Conservation (phyloP, 2,888 invertebrate species). For the Coenonympha glycerion region DNA sequence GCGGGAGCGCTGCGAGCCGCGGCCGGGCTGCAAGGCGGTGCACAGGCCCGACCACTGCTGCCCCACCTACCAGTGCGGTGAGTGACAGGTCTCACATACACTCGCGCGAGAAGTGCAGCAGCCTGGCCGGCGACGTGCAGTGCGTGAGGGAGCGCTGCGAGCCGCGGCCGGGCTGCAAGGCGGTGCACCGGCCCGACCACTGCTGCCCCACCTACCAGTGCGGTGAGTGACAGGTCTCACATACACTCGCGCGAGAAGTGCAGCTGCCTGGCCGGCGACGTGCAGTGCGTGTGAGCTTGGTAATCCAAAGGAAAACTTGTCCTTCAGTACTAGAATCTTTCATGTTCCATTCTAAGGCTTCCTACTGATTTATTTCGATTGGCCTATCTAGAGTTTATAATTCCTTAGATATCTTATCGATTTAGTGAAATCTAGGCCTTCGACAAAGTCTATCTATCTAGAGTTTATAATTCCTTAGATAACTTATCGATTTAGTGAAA, state of each 20-base stretch:
- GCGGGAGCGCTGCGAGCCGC: slow-evolving; percentile 79
- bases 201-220: slow-evolving; percentile 89
- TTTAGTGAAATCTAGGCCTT: no score
- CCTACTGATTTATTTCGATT: no score
- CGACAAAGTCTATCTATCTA: no score
- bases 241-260: slow-evolving; percentile 83
- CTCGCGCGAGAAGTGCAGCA: slow-evolving; percentile 81
- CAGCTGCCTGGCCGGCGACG: slow-evolving; percentile 75
- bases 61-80: slow-evolving; percentile 87
- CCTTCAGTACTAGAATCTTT: no score
- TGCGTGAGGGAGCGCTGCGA: slow-evolving; percentile 80
- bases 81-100: no score
- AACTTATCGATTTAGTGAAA: no score
- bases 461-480: no score
- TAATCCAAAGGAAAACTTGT: background rate
- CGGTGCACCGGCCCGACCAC: slow-evolving; percentile 83
- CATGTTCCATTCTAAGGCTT: no score
- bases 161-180: slow-evolving; percentile 83
- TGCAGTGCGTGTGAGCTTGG: slow-evolving; percentile 68
- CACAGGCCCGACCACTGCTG: slow-evolving; percentile 86
- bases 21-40: slow-evolving; percentile 84
- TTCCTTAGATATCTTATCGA: no score
- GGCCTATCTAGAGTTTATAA: no score
- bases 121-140: slow-evolving; percentile 74
- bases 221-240: slow-evolving; percentile 79